Evolutionary conservation across 2,888 invertebrate genomes (phyloP).

Genomic region (Pyralis farinalis): DNA sequence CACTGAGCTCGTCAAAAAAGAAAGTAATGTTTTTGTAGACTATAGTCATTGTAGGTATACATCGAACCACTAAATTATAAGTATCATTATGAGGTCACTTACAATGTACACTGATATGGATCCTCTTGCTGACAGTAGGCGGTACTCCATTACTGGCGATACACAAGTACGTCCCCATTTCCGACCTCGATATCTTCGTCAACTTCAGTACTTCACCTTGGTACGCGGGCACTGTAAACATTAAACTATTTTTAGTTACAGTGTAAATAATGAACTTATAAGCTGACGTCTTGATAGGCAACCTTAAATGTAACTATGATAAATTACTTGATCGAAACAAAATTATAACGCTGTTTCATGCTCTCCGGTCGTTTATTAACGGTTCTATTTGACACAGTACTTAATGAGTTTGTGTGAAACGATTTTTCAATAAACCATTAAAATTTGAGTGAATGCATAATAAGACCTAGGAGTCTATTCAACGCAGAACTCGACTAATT

Average conservation of each 20-base stretch:
- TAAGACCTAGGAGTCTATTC: constrained; percentile 71
- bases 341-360: constrained; percentile 7
- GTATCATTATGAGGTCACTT: constrained; percentile 60
- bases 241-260: constrained; percentile 7
- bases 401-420: constrained; percentile 6
- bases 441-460: constrained; percentile 43
- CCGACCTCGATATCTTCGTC: constrained; percentile 91
- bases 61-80: not conserved
- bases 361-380: constrained; percentile 4
- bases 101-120: constrained; percentile 95
- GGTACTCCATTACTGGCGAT: constrained; percentile 94
- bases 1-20: not conserved
- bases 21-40: no score
- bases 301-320: constrained; percentile 8
- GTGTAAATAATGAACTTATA: constrained; percentile 8
- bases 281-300: constrained; percentile 14
- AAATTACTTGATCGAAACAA: constrained; percentile 6
- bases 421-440: constrained; percentile 24
- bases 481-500: constrained; percentile 74
- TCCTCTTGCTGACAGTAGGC: constrained; percentile 94
- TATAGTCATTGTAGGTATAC: no score
- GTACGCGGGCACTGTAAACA: constrained; percentile 83
- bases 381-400: constrained; percentile 6
- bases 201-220: constrained; percentile 91
- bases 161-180: constrained; percentile 96